Evolutionary conservation across 2,113 vertebrate genomes (phyloP).

Genomic region (Austrofundulus limnaeus): DNA sequence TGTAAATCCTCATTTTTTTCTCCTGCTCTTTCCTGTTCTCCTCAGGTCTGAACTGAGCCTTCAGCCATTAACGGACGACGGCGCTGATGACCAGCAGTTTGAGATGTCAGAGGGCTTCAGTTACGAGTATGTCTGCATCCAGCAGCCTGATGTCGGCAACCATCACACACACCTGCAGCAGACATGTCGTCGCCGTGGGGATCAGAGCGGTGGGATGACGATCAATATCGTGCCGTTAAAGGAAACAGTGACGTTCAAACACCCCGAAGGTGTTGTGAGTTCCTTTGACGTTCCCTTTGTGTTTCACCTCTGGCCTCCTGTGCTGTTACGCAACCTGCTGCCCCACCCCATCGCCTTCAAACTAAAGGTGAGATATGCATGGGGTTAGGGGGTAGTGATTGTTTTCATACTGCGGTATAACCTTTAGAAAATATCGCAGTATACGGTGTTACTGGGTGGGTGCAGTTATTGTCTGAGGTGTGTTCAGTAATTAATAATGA

Average conservation of each 20-base stretch:
- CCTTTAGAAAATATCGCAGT: too few relatives aligned
- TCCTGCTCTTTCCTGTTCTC: slow-evolving; percentile 31
- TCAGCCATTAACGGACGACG: slow-evolving; percentile 79
- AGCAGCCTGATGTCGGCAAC: slow-evolving; percentile 66
- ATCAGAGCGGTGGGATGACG: slow-evolving; percentile 75
- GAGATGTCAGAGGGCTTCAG: slow-evolving; percentile 86
- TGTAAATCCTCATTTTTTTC: background rate
- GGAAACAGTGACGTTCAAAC: slow-evolving; percentile 82
- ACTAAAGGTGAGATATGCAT: slow-evolving; percentile 52
- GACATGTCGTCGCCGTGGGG: slow-evolving; percentile 77
- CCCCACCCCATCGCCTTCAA: slow-evolving; percentile 88
- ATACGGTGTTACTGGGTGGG: too few relatives aligned
- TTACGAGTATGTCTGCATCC: slow-evolving; percentile 81
- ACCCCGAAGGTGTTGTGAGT: slow-evolving; percentile 82
- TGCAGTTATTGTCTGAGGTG: too few relatives aligned
- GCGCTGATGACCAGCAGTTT: slow-evolving; percentile 50
- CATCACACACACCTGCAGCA: slow-evolving; percentile 79
- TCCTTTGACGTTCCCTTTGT: slow-evolving; percentile 89
- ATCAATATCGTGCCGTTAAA: slow-evolving; percentile 89
- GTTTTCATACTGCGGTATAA: too few relatives aligned
- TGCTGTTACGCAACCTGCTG: slow-evolving; percentile 90
- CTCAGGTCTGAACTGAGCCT: slow-evolving; percentile 86
- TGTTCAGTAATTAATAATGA: too few relatives aligned
- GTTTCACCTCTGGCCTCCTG: slow-evolving; percentile 92
- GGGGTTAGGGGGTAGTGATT: too few relatives aligned